Conservation (phyloP, 1,140 invertebrate genomes). For the Cydia amplana region DNA sequence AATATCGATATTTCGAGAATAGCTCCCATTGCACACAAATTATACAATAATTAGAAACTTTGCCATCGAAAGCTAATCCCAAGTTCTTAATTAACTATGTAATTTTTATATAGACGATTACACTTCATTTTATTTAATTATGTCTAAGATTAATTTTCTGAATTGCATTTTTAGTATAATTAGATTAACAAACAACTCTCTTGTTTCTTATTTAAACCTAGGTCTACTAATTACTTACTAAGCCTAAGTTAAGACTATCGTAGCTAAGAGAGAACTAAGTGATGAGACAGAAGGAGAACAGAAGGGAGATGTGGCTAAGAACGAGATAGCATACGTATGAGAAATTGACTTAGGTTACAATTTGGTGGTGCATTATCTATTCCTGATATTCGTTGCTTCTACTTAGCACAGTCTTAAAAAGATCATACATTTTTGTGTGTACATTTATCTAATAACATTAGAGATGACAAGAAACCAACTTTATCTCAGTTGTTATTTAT, state of each 20-base stretch:
- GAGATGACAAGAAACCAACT: not conserved
- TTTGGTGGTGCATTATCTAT: conserved; percentile 9
- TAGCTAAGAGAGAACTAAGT: conserved; percentile 40
- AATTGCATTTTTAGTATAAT: conserved; percentile 74
- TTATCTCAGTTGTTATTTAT: not conserved
- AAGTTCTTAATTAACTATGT: conserved; percentile 58
- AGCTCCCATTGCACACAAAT: conserved; percentile 36
- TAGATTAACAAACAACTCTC: conserved; percentile 77
- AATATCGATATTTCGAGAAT: conserved; percentile 54
- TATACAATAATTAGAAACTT: conserved; percentile 5
- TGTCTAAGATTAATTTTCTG: conserved; percentile 74
- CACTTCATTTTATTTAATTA: conserved; percentile 64
- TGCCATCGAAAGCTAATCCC: conserved; percentile 6
- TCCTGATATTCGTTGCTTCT: not conserved
- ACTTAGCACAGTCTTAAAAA: conserved; percentile 1
- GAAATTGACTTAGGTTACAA: conserved; percentile 52
- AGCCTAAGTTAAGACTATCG: conserved; percentile 48
- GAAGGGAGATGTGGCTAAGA: conserved; percentile 40
- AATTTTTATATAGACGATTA: conserved; percentile 69
- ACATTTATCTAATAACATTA: not conserved
- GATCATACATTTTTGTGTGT: not conserved
- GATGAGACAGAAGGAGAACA: conserved; percentile 37
- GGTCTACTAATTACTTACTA: conserved; percentile 65
- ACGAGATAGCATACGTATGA: conserved; percentile 45
- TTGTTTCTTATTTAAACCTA: conserved; percentile 68